Evolutionary conservation across 1,140 invertebrate species (phyloP), one percentile per base, ranked within the genome.

Genomic region (Panagrolaimus sp.): DNA sequence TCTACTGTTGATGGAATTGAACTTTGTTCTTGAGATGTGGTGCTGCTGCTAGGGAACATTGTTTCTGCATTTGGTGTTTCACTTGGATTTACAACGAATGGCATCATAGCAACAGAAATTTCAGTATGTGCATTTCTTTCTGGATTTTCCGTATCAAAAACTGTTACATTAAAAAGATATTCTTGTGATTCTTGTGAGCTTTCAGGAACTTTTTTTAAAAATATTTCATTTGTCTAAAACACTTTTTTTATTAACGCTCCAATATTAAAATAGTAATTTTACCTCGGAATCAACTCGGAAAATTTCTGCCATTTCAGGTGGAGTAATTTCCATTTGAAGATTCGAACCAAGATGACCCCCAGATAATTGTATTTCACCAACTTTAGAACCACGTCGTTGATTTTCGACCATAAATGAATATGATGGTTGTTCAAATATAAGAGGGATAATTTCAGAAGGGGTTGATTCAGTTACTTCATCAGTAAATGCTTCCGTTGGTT

Each of bases 321-420:
- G 62, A 11, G 57, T 38, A 57, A 66, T 68, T 57, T 43, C 47
- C 16, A 25, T 31, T n/a, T 45, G 25, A n/a, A 47, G 43, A 48
- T n/a, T 23, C 0, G 9, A 62, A 25, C 9, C 51, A 57, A 27
- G 27, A 57, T 57, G 20, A 23, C 51, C 51, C 0, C 51, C 51
- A n/a, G 20, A 11, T 20, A 57, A 25, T 20, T 57, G 27, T 2
- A 57, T 16, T 16, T 57, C 51, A n/a, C 51, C 51, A 57, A 57
- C 20, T 23, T 57, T 57, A 27, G n/a, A 13, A 0, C 51, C 51
- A 57, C 14, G 51, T 11, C 27, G 11, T 8, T 11, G 20, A 20
- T 57, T 57, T 25, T 57, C 51, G 20, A 57, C 27, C 20, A 27
- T 27, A 57, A 57, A 57, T 25, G 51, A 20, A 16, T 57, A 57